phyloP scores from a whole-genome alignment of 1,140 invertebrate genomes.

The Vanessa tameamea region DNA sequence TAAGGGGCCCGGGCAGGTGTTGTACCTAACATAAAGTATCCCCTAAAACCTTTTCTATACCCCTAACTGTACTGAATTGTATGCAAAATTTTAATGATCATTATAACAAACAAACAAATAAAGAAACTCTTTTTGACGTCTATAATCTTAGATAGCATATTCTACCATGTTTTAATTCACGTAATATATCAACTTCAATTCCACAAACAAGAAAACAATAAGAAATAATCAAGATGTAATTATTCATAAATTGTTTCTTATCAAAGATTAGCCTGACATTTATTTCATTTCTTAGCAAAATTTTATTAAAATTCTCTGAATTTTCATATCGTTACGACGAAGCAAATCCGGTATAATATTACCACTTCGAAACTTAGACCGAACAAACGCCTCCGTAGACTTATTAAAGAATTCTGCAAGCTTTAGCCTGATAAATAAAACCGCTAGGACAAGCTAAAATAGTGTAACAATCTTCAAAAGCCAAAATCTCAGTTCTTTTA shows the following conservation, averaged over 20 bases:
- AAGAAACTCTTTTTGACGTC: too few species aligned
- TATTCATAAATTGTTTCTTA: background rate
- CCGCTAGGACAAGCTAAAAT: conserved; percentile 30
- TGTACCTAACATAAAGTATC: too few species aligned
- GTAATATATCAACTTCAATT: background rate
- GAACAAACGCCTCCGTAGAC: conserved; percentile 11
- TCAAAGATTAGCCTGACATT: background rate
- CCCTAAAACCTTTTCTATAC: too few species aligned
- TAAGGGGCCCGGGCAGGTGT: too few species aligned
- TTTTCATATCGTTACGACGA: conserved; percentile 9
- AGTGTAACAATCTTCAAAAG: conserved; percentile 32
- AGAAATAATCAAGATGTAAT: background rate
- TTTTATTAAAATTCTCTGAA: conserved; percentile 8
- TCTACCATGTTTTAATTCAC: background rate
- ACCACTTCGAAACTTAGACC: conserved; percentile 6
- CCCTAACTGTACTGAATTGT: too few species aligned
- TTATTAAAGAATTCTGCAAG: conserved; percentile 21
- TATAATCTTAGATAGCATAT: too few species aligned
- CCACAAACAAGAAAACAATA: background rate
- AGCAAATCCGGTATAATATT: background rate
- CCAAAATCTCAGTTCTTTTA: conserved; percentile 48
- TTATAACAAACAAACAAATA: too few species aligned
- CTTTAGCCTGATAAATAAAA: conserved; percentile 32
- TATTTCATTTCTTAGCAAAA: conserved; percentile 3
- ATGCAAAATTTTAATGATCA: too few species aligned